Conservation (phyloP, 1,140 invertebrate genomes). For the Rhopalosiphum padi region DNA sequence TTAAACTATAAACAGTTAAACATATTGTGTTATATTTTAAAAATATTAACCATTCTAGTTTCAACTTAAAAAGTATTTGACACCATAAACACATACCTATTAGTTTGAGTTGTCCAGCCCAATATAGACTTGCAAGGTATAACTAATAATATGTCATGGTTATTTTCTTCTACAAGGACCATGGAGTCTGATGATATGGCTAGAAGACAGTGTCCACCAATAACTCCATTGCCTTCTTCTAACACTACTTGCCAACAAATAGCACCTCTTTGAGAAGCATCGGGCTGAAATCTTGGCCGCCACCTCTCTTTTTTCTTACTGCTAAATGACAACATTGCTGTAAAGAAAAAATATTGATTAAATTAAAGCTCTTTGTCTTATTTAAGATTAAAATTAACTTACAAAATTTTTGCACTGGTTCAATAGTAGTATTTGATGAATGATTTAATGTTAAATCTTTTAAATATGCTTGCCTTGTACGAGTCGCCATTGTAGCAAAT, state of each 20-base stretch:
- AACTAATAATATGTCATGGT: conserved; percentile 85
- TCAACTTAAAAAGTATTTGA: not conserved
- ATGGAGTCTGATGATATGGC: conserved; percentile 88
- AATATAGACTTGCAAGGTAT: conserved; percentile 84
- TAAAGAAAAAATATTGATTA: conserved; percentile 60
- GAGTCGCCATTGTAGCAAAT: conserved; percentile 95
- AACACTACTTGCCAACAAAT: conserved; percentile 80
- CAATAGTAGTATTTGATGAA: conserved; percentile 79
- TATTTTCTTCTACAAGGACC: conserved; percentile 84
- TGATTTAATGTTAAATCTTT: conserved; percentile 91
- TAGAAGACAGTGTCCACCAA: conserved; percentile 80
- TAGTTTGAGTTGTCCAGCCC: conserved; percentile 77
- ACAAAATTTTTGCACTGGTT: conserved; percentile 90
- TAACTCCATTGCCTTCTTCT: conserved; percentile 74
- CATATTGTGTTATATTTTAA: not conserved
- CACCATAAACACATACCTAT: conserved; percentile 65
- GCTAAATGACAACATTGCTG: conserved; percentile 74
- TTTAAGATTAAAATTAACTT: conserved; percentile 65
- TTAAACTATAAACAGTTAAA: conserved; percentile 65
- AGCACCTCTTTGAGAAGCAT: conserved; percentile 74
- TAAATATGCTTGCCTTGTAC: conserved; percentile 94
- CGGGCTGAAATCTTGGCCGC: conserved; percentile 73
- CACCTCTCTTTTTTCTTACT: conserved; percentile 76
- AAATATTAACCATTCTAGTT: not conserved
- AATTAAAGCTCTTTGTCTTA: not conserved